phyloP scores from a whole-genome alignment of 2,797 vertebrate species.

The Acipenser ruthenus region DNA sequence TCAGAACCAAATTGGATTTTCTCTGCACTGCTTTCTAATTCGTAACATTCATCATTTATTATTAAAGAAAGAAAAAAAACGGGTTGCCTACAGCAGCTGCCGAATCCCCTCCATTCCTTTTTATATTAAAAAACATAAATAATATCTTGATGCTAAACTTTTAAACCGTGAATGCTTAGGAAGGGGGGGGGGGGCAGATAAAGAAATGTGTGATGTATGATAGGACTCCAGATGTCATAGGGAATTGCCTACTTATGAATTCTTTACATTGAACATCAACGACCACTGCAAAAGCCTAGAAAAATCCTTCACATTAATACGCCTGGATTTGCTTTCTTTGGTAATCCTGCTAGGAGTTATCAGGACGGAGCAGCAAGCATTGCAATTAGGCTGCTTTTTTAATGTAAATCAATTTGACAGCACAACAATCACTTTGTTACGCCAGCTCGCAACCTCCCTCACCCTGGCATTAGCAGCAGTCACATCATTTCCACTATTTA shows the following conservation, averaged over 20 bases:
- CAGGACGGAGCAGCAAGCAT: conserved; percentile 61
- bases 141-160: conserved; percentile 12
- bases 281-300: conserved; percentile 33
- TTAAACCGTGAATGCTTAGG: conserved; percentile 11
- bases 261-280: conserved; percentile 20
- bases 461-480: conserved; percentile 55
- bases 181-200: not conserved
- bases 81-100: conserved; percentile 40
- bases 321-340: conserved; percentile 47
- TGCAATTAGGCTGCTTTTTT: conserved; percentile 67
- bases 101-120: conserved; percentile 20
- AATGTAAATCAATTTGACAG: conserved; percentile 70
- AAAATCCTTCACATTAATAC: conserved; percentile 51
- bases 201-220: not conserved
- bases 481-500: conserved; percentile 66
- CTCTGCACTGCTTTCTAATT: conserved; percentile 80
- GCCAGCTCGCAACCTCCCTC: conserved; percentile 45
- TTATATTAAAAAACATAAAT: conserved; percentile 13
- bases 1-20: conserved; percentile 90
- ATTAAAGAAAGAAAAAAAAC: conserved; percentile 68
- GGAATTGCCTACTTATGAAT: not conserved
- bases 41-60: conserved; percentile 94
- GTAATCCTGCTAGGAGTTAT: conserved; percentile 58
- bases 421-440: conserved; percentile 67
- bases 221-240: conserved; percentile 1